phyloP scores from a whole-genome alignment of 2,888 invertebrate genomes.

The Limnephilus marmoratus region DNA sequence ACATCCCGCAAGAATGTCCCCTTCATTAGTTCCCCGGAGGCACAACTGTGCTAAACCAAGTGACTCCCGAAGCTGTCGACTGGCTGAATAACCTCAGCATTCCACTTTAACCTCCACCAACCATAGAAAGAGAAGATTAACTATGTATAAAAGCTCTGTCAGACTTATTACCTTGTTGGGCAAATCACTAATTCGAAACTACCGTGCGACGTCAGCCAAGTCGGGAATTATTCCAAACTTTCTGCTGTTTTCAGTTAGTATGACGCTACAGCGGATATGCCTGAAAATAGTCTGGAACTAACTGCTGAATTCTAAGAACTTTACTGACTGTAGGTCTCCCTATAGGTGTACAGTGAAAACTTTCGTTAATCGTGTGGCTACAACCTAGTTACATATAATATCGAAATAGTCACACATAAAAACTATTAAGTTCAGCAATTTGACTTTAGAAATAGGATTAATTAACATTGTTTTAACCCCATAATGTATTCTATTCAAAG shows the following conservation, averaged over 20 bases:
- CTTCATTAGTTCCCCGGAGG: no score
- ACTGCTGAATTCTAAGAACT: constrained; percentile 6
- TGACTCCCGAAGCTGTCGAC: no score
- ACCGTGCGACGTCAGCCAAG: background rate
- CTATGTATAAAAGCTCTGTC: background rate
- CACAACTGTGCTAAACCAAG: no score
- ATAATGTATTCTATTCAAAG: background rate
- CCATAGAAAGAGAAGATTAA: background rate
- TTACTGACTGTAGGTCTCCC: background rate
- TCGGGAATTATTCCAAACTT: background rate
- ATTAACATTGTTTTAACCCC: background rate
- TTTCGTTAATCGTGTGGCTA: background rate
- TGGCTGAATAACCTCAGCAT: no score
- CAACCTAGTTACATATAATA: background rate
- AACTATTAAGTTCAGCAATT: background rate
- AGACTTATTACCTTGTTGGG: background rate
- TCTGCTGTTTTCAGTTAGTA: constrained; percentile 16
- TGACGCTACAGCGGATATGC: background rate
- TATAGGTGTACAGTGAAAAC: background rate
- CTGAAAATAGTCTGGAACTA: background rate
- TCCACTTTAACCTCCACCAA: no score
- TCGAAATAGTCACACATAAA: no score
- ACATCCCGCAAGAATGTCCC: no score
- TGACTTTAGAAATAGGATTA: background rate
- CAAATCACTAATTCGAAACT: background rate